Conservation (phyloP, 2,113 vertebrate species). For the Hypomesus transpacificus region DNA sequence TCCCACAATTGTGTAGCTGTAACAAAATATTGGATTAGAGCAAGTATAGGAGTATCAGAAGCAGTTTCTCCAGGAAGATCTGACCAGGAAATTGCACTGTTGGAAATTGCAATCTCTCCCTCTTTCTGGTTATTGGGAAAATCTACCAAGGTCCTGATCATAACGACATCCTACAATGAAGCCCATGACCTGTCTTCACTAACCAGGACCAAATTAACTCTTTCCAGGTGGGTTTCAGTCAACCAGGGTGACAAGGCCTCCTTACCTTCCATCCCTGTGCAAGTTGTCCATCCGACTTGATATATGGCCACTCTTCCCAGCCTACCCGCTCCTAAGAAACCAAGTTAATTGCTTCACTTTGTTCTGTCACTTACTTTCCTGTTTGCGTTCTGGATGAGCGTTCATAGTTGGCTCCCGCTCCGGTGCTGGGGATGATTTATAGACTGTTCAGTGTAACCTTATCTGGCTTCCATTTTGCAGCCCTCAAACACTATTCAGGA, state of each 20-base stretch:
- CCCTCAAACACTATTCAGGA: conserved; percentile 38
- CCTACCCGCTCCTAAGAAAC: conserved; percentile 47
- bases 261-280: neutral
- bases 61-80: no score
- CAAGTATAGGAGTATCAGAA: no score
- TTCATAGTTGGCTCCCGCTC: conserved; percentile 43
- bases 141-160: no score
- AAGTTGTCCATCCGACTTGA: conserved; percentile 30
- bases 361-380: conserved; percentile 59
- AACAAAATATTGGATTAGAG: no score
- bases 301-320: conserved; percentile 39
- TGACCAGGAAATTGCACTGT: no score
- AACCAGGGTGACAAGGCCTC: neutral
- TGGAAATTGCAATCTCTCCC: no score
- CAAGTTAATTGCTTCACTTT: conserved; percentile 65
- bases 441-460: conserved; percentile 50
- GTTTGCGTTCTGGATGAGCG: conserved; percentile 38
- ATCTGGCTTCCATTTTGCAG: conserved; percentile 30
- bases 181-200: no score
- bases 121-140: no score
- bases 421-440: conserved; percentile 60
- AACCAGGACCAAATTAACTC: neutral
- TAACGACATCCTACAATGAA: no score
- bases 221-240: conserved; percentile 3
- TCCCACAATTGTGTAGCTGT: no score